A percentile compares a stretch with the other conserved stretches of the same genome.
Conservation (phyloP, 2,113 vertebrate genomes). For the Gopherus flavomarginatus region DNA sequence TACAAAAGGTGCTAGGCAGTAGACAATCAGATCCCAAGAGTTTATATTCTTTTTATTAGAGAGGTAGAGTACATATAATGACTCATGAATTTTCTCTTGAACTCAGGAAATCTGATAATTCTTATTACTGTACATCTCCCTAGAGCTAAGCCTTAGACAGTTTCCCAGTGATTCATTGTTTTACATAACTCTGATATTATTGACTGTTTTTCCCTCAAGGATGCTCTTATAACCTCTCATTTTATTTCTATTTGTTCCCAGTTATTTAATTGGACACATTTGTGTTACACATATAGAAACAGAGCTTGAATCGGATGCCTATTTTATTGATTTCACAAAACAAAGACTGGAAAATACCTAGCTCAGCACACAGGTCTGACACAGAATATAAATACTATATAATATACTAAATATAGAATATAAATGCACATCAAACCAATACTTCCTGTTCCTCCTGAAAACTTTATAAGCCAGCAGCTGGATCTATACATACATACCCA, state of each 20-base stretch:
- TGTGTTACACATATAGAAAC: constrained; percentile 7
- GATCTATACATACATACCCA: neutral
- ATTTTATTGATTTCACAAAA: constrained; percentile 22
- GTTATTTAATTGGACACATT: constrained; percentile 16
- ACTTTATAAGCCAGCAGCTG: constrained; percentile 42
- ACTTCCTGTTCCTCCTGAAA: constrained; percentile 30
- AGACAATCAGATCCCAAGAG: neutral
- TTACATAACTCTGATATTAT: neutral
- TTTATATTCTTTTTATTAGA: neutral
- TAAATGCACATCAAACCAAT: neutral
- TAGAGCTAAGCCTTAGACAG: neutral
- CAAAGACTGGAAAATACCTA: neutral
- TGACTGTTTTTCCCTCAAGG: constrained; percentile 1
- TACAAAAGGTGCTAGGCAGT: neutral
- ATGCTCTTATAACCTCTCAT: neutral
- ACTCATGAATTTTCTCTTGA: neutral
- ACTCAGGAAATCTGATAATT: constrained; percentile 3
- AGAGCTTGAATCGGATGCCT: constrained; percentile 2
- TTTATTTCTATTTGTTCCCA: constrained; percentile 17
- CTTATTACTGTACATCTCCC: neutral
- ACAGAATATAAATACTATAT: neutral
- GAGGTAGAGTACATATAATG: neutral
- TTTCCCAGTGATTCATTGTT: neutral
- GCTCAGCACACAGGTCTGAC: neutral
- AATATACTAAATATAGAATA: too few relatives aligned